Percentiles rank a stretch among this genome's conserved stretches.
These are phyloP conservation scores for Triplophysa dalaica DNA, from an alignment of 2,113 vertebrate species.

Conservation along the genomic window DNA sequence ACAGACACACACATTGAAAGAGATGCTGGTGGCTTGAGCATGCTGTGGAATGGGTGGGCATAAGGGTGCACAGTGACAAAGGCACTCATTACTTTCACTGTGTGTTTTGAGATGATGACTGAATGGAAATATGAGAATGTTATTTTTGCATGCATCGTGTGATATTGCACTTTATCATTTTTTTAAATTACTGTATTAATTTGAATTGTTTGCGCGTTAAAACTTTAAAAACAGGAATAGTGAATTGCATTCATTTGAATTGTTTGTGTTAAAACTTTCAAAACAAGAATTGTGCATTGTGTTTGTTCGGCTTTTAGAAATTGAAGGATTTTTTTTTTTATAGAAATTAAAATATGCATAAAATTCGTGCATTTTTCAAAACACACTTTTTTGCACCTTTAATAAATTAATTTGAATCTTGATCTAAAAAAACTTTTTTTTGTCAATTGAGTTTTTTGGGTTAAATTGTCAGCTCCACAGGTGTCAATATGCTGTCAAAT, in stretches of 20 bases:
- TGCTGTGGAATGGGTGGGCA: conserved; percentile 36
- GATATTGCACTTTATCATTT: background rate
- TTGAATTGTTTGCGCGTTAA: background rate
- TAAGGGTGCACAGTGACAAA: conserved; percentile 49
- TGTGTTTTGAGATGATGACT: conserved; percentile 34
- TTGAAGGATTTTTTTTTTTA: background rate
- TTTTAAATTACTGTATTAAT: background rate
- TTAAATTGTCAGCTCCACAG: conserved; percentile 18
- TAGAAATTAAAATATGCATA: background rate
- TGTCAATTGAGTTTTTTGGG: background rate
- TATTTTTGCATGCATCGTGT: conserved; percentile 5
- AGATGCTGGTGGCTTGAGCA: conserved; percentile 33
- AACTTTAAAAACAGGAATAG: too few species aligned
- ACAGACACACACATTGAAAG: background rate
- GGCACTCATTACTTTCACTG: conserved; percentile 38
- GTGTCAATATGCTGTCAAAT: background rate
- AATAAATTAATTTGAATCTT: too few species aligned
- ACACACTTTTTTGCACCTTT: too few species aligned
- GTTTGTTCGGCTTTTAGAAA: background rate
- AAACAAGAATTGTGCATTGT: background rate
- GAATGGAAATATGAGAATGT: conserved; percentile 35
- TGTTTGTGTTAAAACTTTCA: background rate
- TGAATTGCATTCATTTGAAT: background rate
- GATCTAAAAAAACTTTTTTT: too few species aligned
- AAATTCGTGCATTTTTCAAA: too few species aligned